Conservation (phyloP, 2,797 vertebrate genomes). For the Girardinus metallicus region DNA sequence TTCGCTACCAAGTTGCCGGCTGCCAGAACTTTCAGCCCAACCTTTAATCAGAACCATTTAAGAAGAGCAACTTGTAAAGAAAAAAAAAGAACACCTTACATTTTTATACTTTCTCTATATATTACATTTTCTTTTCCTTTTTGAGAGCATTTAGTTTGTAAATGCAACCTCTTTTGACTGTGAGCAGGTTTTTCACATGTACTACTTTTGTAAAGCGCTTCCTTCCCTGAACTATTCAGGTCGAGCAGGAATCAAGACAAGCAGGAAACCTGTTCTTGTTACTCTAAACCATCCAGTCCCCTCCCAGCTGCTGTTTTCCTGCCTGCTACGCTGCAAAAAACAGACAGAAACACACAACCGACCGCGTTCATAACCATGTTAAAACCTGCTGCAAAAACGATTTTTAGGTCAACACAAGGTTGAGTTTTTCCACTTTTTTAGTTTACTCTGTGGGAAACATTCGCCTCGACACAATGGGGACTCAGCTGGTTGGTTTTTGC, state of each 20-base stretch:
- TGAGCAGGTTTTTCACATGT: conserved; percentile 17
- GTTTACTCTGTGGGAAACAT: not conserved
- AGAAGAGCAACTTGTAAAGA: not conserved
- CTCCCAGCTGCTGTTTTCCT: conserved; percentile 51
- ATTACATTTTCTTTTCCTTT: not conserved
- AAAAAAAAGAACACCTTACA: too few relatives aligned
- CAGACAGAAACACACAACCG: conserved; percentile 22
- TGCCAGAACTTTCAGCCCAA: too few relatives aligned
- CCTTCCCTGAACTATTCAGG: conserved; percentile 12
- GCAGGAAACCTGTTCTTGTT: conserved; percentile 65
- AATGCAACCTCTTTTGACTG: not conserved
- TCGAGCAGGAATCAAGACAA: conserved; percentile 70
- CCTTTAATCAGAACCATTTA: not conserved
- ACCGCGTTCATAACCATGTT: not conserved
- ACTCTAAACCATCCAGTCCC: conserved; percentile 54
- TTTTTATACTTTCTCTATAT: too few relatives aligned
- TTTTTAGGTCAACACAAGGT: not conserved
- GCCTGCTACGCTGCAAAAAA: conserved; percentile 30
- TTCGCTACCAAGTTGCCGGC: too few relatives aligned
- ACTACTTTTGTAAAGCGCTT: conserved; percentile 1
- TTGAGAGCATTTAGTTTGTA: not conserved
- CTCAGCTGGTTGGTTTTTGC: conserved; percentile 70
- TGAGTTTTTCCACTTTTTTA: conserved; percentile 13
- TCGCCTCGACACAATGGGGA: conserved; percentile 58
- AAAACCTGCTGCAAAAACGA: conserved; percentile 15